Base-by-base conservation (phyloP, 2,888 invertebrate genomes). In the Petrolisthes cinctipes region DNA sequence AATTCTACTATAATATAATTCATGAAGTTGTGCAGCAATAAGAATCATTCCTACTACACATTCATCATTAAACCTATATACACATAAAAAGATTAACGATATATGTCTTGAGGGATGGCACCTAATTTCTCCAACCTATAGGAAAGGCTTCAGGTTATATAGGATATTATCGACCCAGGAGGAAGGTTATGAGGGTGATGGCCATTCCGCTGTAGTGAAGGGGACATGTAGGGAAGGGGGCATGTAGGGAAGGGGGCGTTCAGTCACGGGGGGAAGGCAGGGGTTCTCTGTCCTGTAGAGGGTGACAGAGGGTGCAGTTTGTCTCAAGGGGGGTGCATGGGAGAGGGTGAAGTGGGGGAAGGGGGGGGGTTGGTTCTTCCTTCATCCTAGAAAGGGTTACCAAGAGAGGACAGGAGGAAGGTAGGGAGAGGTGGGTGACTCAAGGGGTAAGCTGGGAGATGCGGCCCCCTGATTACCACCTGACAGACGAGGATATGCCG, bases 401-500 rank as follows among this genome's bases (percentile, higher is more conserved):
- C 37, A 37, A 37, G 17, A 23, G 66, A 66, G 17, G 14, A n/a
- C 7, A 53, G 80, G 80, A 7, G 23, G 57, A 56, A n/a, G 57
- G 7, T 20, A 37, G 14, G 23, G 76, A 53, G 73, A 23, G 78
- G 78, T 54, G 37, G 37, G 37, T 37, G 37, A 37, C 37, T 61
- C 1, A 17, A 11, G 61, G 61, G 61, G 61, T 9, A 17, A 11
- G 11, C 61, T 11, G 14, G 82, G 79, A 79, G 75, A 76, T 78
- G 78, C 51, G 84, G 53, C 66, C 57, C 37, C 23, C 78, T 66
- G 84, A 84, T 84, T 84, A 84, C 51, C 20, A 57, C 51, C 66
- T 84, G 84, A 84, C 79, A 68, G 84, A 84, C 78, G 78, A 53
- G 66, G 78, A 78, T 61, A 68, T 66, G 75, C 66, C 84, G 23